Conservation (phyloP, 2,888 invertebrate genomes). For the Cephus spinipes region DNA sequence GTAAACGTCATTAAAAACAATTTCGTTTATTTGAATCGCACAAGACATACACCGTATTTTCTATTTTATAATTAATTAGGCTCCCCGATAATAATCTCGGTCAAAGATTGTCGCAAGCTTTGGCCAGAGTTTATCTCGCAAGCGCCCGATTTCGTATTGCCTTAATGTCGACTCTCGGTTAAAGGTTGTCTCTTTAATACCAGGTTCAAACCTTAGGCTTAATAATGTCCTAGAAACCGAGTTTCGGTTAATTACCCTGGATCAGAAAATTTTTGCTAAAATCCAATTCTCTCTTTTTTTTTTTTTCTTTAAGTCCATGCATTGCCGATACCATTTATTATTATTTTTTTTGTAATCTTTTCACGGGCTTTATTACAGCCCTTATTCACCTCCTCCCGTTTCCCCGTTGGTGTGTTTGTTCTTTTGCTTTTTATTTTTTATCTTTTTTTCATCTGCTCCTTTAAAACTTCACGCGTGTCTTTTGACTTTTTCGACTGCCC, state of each 20-base stretch:
- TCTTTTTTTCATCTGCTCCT: constrained; percentile 31
- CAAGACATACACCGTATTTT: constrained; percentile 67
- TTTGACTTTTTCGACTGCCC: constrained; percentile 18
- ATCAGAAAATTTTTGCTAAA: constrained; percentile 61
- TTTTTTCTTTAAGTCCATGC: constrained; percentile 26
- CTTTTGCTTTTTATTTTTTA: constrained; percentile 16
- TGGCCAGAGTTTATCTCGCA: constrained; percentile 46
- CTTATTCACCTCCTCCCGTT: constrained; percentile 1
- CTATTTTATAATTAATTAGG: constrained; percentile 63
- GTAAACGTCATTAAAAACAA: constrained; percentile 62
- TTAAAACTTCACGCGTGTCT: constrained; percentile 27
- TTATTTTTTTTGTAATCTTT: constrained; percentile 4
- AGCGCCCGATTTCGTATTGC: constrained; percentile 58
- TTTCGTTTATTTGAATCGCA: constrained; percentile 67
- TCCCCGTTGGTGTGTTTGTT: neutral
- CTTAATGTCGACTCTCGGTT: constrained; percentile 62
- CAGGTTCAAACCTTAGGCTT: constrained; percentile 31
- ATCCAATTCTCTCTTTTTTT: constrained; percentile 54
- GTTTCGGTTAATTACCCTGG: constrained; percentile 63
- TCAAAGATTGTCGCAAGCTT: constrained; percentile 45
- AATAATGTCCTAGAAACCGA: constrained; percentile 44
- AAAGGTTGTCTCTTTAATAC: constrained; percentile 41
- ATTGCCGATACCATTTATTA: neutral
- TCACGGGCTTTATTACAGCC: neutral
- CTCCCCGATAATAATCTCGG: constrained; percentile 43